phyloP scores from a whole-genome alignment of 2,888 invertebrate species.

The Tuta absoluta region DNA sequence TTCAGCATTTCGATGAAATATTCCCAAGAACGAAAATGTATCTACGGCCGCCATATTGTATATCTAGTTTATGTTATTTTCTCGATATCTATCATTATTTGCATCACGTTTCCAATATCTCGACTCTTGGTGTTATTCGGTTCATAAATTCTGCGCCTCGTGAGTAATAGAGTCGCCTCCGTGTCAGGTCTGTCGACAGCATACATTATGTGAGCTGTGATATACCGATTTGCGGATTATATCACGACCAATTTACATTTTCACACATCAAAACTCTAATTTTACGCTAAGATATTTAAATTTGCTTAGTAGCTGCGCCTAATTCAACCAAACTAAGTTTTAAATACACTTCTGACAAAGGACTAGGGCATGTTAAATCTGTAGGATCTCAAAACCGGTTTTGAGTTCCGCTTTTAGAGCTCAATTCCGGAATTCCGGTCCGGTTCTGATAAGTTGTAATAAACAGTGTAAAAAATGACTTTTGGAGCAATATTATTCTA shows the following conservation, averaged over 20 bases:
- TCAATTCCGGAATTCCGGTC: too few species aligned
- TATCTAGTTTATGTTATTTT: constrained; percentile 26
- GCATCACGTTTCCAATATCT: constrained; percentile 76
- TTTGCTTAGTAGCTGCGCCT: too few species aligned
- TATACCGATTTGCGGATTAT: constrained; percentile 39
- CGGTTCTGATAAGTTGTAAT: too few species aligned
- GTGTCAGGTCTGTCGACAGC: constrained; percentile 66
- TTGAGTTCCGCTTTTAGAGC: too few species aligned
- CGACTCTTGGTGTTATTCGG: constrained; percentile 64
- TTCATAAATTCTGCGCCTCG: constrained; percentile 69
- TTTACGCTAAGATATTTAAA: too few species aligned
- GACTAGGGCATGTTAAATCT: too few species aligned
- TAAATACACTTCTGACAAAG: too few species aligned
- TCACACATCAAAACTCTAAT: too few species aligned
- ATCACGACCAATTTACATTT: constrained; percentile 22
- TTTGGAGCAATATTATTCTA: too few species aligned
- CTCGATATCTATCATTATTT: constrained; percentile 54
- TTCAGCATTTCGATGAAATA: neutral
- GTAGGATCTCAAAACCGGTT: too few species aligned
- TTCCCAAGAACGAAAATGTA: constrained; percentile 8
- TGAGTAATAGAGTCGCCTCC: constrained; percentile 68
- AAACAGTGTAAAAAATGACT: too few species aligned
- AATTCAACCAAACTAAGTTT: too few species aligned
- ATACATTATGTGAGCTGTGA: constrained; percentile 64
- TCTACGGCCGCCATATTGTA: constrained; percentile 22